Conservation (phyloP, 1,140 invertebrate species). For the Orchestia grillus region DNA sequence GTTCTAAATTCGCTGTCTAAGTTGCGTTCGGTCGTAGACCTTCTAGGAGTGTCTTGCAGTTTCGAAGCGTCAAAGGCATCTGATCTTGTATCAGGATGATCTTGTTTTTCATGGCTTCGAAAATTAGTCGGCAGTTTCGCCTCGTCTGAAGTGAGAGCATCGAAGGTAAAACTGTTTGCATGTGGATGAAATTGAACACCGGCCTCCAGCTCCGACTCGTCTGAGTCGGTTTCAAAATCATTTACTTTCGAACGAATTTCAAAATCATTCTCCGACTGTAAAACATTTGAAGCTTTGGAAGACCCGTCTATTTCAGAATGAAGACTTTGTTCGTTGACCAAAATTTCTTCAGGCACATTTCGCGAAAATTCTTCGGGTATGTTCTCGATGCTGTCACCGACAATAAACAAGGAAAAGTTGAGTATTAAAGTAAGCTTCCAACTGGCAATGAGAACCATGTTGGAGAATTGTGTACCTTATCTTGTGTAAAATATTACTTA, state of each 20-base stretch:
- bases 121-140: neutral
- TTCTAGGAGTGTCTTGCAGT: neutral
- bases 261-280: neutral
- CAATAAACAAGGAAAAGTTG: neutral
- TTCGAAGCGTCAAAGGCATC: neutral
- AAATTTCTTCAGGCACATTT: neutral
- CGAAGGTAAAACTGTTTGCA: neutral
- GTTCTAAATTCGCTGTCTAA: neutral
- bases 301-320: neutral
- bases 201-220: neutral
- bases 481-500: neutral
- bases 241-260: neutral
- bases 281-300: neutral
- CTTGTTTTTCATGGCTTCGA: neutral
- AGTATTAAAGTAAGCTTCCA: neutral
- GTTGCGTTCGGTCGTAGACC: neutral
- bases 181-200: neutral
- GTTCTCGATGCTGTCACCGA: neutral
- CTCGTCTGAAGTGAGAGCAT: neutral
- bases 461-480: neutral
- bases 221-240: neutral
- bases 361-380: neutral
- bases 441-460: neutral
- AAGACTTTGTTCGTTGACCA: neutral
- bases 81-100: neutral